Evolutionary conservation across 2,888 invertebrate genomes (phyloP), one percentile per base, ranked within the genome.

Genomic region (Pyralis farinalis): DNA sequence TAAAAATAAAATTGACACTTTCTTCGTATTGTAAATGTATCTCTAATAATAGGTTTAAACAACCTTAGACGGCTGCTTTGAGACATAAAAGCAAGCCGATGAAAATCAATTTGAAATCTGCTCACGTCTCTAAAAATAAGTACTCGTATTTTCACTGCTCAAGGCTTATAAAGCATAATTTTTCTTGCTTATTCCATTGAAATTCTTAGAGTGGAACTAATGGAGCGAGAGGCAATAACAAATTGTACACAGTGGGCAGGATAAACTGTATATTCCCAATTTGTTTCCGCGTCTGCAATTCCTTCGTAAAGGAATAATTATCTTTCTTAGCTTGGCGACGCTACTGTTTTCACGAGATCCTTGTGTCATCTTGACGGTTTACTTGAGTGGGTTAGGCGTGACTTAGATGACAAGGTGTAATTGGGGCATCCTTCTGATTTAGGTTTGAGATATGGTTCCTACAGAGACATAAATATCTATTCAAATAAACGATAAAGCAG

Each of bases 261-360:
- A 62, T 63, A 67, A 74, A 58, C 62, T 61, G 61, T 61, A 69
- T 71, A 68, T 64, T 68, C 59, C 62, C 64, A 68, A 73, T 71
- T 74, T 64, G 57, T 68, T 63, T 57, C 61, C 46, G 50, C 51
- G 43, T 46, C 45, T 50, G 50, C 62, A 61, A 62, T 69, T 63
- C 61, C 63, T 65, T 60, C 45, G 50, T 44, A 44, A 55, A 51
- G 58, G 57, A 64, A 63, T 63, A 69, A 65, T 65, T 61, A 63
- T 58, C 59, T 47, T 56, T 58, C 46, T 20, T 40, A 44, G 53
- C 7, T 7, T 3, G 47, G 58, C 55, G 62, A 67, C 49, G 49
- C 54, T 60, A 47, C 48, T 31, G 39, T 45, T 43, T 44, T 47
- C 39, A 39, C 40, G 42, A 44, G 47, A 58, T 54, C 53, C 54